These are phyloP conservation scores for Drosophila ustulata DNA, from an alignment of 2,888 invertebrate genomes.

Conservation along the genomic window DNA sequence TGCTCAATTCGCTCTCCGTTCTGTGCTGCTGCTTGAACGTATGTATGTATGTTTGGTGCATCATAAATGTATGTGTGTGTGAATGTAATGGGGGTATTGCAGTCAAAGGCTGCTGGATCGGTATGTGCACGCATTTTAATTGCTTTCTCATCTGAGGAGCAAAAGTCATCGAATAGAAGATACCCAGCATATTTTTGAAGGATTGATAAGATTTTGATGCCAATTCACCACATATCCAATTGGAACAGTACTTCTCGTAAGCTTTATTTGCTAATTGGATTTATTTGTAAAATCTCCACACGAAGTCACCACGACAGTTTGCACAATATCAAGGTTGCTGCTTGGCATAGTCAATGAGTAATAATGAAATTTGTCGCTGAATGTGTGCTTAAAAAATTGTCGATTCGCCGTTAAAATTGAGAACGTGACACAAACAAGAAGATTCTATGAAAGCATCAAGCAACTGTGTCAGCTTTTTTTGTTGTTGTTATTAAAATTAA, in stretches of 20 bases:
- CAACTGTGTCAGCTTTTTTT: slow-evolving; percentile 45
- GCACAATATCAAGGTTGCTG: slow-evolving; percentile 14
- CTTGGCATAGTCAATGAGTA: slow-evolving; percentile 17
- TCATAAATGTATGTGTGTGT: neutral
- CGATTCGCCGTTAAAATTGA: slow-evolving; percentile 43
- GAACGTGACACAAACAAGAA: slow-evolving; percentile 42
- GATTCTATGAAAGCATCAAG: slow-evolving; percentile 25
- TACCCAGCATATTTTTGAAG: neutral
- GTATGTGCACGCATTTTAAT: neutral
- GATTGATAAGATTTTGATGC: neutral
- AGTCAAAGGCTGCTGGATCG: neutral
- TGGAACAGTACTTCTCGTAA: neutral
- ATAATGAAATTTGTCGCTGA: slow-evolving; percentile 21
- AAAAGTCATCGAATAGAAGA: neutral
- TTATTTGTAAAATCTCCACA: neutral
- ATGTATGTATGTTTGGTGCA: neutral
- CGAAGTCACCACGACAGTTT: neutral
- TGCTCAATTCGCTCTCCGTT: slow-evolving; percentile 26
- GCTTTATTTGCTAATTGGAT: neutral
- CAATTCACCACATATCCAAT: neutral
- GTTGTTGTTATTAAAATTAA: slow-evolving; percentile 17
- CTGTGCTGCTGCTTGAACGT: slow-evolving; percentile 1
- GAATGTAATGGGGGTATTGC: neutral
- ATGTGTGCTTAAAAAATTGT: slow-evolving; percentile 50
- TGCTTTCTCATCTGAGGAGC: neutral